Conservation (phyloP, 2,797 vertebrate species). For the Fundulus diaphanus region DNA sequence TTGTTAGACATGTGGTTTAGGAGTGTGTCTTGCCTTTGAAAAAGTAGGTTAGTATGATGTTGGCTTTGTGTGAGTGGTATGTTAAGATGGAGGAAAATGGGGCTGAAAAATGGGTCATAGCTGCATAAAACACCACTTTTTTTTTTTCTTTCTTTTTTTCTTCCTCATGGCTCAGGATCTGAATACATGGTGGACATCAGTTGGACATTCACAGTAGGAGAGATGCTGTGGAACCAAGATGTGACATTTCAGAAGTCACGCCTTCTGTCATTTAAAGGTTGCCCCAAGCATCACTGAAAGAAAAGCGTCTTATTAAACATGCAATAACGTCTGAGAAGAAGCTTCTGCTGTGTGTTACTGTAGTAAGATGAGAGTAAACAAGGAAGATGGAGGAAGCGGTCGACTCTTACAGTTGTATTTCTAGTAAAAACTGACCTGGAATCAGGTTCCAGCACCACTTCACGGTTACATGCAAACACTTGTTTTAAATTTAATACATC, state of each 20-base stretch:
- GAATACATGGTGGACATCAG: conserved; percentile 36
- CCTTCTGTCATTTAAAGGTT: conserved; percentile 52
- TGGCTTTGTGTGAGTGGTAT: conserved; percentile 35
- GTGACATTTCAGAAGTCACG: conserved; percentile 43
- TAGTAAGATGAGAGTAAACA: conserved; percentile 7
- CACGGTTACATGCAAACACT: not conserved
- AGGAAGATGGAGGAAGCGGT: not conserved
- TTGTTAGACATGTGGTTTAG: conserved; percentile 25
- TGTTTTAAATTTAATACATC: not conserved
- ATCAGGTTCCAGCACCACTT: not conserved
- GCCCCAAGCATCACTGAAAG: conserved; percentile 28
- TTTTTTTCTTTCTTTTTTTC: not conserved
- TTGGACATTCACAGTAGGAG: conserved; percentile 12
- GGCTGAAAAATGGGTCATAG: conserved; percentile 75
- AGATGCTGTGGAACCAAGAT: conserved; percentile 35
- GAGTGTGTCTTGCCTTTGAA: conserved; percentile 30
- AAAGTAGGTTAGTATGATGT: conserved; percentile 49
- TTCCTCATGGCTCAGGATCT: conserved; percentile 3
- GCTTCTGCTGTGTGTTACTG: conserved; percentile 11
- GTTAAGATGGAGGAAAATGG: conserved; percentile 60
- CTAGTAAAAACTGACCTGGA: not conserved
- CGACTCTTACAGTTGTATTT: not conserved
- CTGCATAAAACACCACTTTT: conserved; percentile 73
- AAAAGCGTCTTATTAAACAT: conserved; percentile 23
- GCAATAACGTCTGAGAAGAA: conserved; percentile 25